These are phyloP conservation scores for Oreochromis aureus DNA, from an alignment of 2,113 vertebrate genomes.

Conservation along the genomic window DNA sequence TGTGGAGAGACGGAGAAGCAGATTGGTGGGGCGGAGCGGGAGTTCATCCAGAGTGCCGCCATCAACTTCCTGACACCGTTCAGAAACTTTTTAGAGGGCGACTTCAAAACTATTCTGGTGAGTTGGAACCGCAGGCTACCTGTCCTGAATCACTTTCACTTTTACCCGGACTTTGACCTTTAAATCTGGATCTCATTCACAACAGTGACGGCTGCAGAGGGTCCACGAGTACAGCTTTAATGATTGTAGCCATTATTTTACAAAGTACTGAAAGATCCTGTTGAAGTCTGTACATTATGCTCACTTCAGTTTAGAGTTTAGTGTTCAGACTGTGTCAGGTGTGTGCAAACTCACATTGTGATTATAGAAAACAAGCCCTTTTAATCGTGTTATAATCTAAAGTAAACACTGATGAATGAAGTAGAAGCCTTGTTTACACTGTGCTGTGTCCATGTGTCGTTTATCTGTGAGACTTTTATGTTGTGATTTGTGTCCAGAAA, in stretches of 20 bases:
- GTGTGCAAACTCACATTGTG: background rate
- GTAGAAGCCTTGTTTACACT: background rate
- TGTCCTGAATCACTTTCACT: background rate
- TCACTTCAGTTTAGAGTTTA: background rate
- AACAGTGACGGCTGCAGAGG: background rate
- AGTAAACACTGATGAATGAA: background rate
- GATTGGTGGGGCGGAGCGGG: constrained; percentile 91
- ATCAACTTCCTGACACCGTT: constrained; percentile 97
- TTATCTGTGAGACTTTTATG: background rate
- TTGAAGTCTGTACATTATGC: background rate
- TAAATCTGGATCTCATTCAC: background rate
- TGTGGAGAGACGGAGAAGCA: constrained; percentile 95
- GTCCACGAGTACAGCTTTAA: background rate
- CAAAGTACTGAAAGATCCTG: background rate
- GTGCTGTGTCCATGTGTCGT: background rate
- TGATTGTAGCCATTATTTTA: background rate
- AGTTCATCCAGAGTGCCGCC: constrained; percentile 90
- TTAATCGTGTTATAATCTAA: rapidly evolving
- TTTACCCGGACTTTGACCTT: background rate
- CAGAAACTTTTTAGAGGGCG: constrained; percentile 96
- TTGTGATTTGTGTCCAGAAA: constrained; percentile 77
- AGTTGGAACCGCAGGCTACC: constrained; percentile 50
- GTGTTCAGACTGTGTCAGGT: background rate
- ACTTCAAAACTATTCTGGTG: constrained; percentile 98
- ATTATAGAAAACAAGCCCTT: background rate